phyloP scores from a whole-genome alignment of 2,888 invertebrate species.

The Pseudoips prasinana region DNA sequence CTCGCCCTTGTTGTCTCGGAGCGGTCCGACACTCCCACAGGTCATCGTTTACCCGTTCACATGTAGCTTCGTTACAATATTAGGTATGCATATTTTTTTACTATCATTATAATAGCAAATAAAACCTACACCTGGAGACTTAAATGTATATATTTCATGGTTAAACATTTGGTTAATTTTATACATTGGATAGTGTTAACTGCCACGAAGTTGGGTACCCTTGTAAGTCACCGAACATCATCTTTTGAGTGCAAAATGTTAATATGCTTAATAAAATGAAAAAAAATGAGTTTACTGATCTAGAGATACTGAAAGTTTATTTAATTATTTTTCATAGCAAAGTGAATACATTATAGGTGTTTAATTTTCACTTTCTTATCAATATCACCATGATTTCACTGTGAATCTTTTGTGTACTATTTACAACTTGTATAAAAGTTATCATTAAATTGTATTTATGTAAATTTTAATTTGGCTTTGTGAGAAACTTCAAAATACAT shows the following conservation, averaged over 20 bases:
- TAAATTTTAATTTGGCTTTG: constrained; percentile 81
- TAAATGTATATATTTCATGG: constrained; percentile 79
- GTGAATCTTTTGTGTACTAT: constrained; percentile 73
- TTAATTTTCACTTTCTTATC: constrained; percentile 52
- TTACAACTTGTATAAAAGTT: constrained; percentile 78
- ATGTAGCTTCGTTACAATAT: constrained; percentile 79
- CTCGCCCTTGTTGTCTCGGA: constrained; percentile 63
- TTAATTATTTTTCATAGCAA: constrained; percentile 51
- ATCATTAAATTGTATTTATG: constrained; percentile 80
- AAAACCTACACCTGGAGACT: constrained; percentile 66
- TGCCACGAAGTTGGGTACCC: constrained; percentile 70
- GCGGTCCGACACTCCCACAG: constrained; percentile 57
- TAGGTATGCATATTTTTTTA: constrained; percentile 82
- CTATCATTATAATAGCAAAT: constrained; percentile 73
- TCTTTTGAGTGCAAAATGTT: constrained; percentile 50
- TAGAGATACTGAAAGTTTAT: constrained; percentile 62
- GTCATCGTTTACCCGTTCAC: constrained; percentile 72
- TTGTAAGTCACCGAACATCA: constrained; percentile 53
- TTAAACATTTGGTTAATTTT: constrained; percentile 78
- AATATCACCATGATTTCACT: constrained; percentile 60
- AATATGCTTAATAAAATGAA: constrained; percentile 45
- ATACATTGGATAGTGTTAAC: constrained; percentile 72
- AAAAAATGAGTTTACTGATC: constrained; percentile 63
- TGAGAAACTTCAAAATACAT: constrained; percentile 80
- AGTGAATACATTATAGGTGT: constrained; percentile 58